phyloP scores from a whole-genome alignment of 2,113 vertebrate species.

The Eclectus roratus region DNA sequence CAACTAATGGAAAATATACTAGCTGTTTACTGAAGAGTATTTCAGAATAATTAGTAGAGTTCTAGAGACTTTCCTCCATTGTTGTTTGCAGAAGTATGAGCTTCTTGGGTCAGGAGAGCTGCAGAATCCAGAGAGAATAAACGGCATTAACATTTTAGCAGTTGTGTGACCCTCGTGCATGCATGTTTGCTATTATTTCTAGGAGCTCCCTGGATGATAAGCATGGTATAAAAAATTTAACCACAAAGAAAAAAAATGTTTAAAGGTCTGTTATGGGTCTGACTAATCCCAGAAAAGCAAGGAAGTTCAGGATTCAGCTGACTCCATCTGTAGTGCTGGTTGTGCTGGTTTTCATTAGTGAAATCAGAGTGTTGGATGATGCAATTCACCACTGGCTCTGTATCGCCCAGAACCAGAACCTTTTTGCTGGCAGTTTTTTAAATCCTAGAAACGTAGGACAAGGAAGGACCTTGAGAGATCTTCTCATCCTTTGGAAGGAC shows the following conservation, averaged over 20 bases:
- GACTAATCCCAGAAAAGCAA: constrained; percentile 19
- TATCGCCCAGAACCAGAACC: not conserved
- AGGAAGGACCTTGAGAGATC: not conserved
- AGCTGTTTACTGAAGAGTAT: not conserved
- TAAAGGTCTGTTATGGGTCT: not conserved
- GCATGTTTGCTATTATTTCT: constrained; percentile 55
- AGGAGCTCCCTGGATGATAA: constrained; percentile 46
- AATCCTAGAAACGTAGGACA: not conserved
- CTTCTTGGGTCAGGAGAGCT: constrained; percentile 18
- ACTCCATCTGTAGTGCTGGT: not conserved
- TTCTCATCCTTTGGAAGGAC: not conserved
- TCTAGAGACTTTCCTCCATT: not conserved
- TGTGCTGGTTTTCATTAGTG: constrained; percentile 23
- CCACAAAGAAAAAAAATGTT: not conserved
- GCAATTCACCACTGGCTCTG: not conserved
- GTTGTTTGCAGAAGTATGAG: not conserved
- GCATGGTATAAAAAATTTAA: constrained; percentile 52
- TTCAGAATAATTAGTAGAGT: not conserved
- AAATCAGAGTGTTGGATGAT: not conserved
- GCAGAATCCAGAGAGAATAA: constrained; percentile 24
- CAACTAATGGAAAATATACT: not conserved
- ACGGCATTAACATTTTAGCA: constrained; percentile 53
- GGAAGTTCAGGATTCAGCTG: not conserved
- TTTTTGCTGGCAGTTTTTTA: not conserved
- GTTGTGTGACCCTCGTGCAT: not conserved